These are phyloP conservation scores for Pygocentrus nattereri DNA, from an alignment of 2,797 vertebrate genomes.

Conservation along the genomic window DNA sequence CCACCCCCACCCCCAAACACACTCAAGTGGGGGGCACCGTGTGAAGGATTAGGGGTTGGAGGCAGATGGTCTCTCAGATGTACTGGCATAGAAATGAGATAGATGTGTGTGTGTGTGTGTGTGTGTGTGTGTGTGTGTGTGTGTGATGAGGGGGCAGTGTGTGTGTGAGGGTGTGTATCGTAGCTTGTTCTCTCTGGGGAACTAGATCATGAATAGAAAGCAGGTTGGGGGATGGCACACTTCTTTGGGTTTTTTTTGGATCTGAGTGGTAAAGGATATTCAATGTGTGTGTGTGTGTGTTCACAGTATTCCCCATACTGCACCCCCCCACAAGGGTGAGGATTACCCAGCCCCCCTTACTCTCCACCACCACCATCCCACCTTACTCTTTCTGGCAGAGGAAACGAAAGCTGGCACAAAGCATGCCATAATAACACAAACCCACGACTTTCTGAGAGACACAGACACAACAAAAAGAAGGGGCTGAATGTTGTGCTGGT, in stretches of 20 bases:
- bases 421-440: not conserved
- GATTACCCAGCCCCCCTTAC: slow-evolving; percentile 27
- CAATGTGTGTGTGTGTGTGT: not conserved
- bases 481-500: too few species aligned
- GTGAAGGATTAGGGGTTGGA: slow-evolving; percentile 55
- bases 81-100: slow-evolving; percentile 54
- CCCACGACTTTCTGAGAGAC: not conserved
- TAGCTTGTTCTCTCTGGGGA: slow-evolving; percentile 52
- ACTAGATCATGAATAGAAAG: slow-evolving; percentile 58
- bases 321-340: not conserved
- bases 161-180: slow-evolving; percentile 37
- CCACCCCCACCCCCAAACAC: slow-evolving; percentile 27
- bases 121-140: slow-evolving; percentile 15
- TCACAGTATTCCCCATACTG: not conserved
- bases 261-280: slow-evolving; percentile 1
- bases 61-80: slow-evolving; percentile 61
- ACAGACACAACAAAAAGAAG: too few species aligned
- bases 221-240: slow-evolving; percentile 58
- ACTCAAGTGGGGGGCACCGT: slow-evolving; percentile 29
- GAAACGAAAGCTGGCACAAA: not conserved
- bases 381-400: not conserved
- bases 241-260: slow-evolving; percentile 32
- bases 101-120: slow-evolving; percentile 19
- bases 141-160: slow-evolving; percentile 33
- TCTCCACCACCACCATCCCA: not conserved